These are phyloP conservation scores for Tigriopus japonicus DNA, from an alignment of 1,140 invertebrate species.

Conservation along the genomic window DNA sequence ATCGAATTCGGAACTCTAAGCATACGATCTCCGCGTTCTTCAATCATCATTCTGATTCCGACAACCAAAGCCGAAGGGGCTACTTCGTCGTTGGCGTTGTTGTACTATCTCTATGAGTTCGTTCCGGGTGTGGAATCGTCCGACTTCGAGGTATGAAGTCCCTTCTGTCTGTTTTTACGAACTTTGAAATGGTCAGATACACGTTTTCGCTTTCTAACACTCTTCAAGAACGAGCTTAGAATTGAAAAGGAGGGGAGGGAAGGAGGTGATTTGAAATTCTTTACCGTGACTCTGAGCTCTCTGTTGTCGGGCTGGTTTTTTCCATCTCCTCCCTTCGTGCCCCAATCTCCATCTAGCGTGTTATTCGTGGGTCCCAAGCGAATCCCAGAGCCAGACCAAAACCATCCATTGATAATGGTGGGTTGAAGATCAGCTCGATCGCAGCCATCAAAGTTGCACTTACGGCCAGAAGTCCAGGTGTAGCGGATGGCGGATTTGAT, in stretches of 20 bases:
- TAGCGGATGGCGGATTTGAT: constrained; percentile 42
- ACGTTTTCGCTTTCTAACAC: too few relatives aligned
- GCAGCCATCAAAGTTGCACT: constrained; percentile 78
- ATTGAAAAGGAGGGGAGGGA: background rate
- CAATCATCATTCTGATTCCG: too few relatives aligned
- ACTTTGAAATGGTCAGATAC: too few relatives aligned
- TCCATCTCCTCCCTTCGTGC: constrained; percentile 54
- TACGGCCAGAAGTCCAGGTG: constrained; percentile 76
- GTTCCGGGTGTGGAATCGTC: too few relatives aligned
- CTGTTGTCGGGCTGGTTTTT: constrained; percentile 70
- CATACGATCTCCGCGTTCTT: too few relatives aligned
- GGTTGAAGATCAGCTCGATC: constrained; percentile 66
- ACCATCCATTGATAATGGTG: constrained; percentile 73
- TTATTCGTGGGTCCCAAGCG: constrained; percentile 70
- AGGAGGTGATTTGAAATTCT: background rate
- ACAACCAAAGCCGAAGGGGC: too few relatives aligned
- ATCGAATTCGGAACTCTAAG: too few relatives aligned
- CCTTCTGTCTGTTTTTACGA: too few relatives aligned
- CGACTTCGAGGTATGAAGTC: too few relatives aligned
- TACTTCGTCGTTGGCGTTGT: too few relatives aligned
- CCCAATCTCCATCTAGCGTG: constrained; percentile 10
- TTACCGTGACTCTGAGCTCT: constrained; percentile 29
- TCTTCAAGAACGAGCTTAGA: background rate
- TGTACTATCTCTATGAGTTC: too few relatives aligned
- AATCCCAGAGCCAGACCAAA: constrained; percentile 74